phyloP scores from a whole-genome alignment of 53 echinoderm and acorn worm species.

The Hippasteria phrygiana region DNA sequence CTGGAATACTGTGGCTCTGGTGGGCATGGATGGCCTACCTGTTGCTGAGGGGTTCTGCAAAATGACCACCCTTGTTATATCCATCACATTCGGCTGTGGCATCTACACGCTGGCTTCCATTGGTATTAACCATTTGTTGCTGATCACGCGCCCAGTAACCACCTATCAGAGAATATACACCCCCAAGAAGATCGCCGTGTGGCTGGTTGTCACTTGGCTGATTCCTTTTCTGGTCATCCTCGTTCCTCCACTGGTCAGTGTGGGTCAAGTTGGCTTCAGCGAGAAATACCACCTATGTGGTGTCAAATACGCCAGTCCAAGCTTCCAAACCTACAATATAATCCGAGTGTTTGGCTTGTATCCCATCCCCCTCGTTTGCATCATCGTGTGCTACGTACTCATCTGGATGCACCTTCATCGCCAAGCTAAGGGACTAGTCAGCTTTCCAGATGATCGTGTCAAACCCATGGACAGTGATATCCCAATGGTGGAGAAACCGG shows the following conservation, averaged over 20 bases:
- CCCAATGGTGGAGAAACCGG: background rate
- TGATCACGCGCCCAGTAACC: constrained; percentile 8
- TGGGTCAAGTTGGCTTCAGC: constrained; percentile 35
- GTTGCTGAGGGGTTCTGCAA: constrained; percentile 16
- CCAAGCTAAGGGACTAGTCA: background rate
- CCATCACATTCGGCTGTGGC: constrained; percentile 24
- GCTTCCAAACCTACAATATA: background rate
- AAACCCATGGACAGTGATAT: background rate
- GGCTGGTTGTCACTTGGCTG: constrained; percentile 29
- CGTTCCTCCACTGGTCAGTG: background rate
- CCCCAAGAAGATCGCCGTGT: background rate
- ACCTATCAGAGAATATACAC: constrained; percentile 19
- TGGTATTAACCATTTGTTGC: constrained; percentile 14
- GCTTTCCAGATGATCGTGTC: background rate
- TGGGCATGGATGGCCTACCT: constrained; percentile 19
- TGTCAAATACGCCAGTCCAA: background rate
- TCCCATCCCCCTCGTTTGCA: constrained; percentile 37
- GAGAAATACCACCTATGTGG: constrained; percentile 10
- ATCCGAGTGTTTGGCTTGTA: background rate
- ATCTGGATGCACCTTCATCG: constrained; percentile 53
- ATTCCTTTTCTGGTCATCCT: background rate
- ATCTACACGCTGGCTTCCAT: constrained; percentile 33
- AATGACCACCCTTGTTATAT: background rate
- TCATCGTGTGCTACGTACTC: constrained; percentile 55
- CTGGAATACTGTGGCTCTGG: constrained; percentile 25